A percentile compares a stretch with the other conserved stretches of the same genome.
Evolutionary conservation across 2,888 invertebrate species (phyloP).

Genomic region (Clunio marinus): DNA sequence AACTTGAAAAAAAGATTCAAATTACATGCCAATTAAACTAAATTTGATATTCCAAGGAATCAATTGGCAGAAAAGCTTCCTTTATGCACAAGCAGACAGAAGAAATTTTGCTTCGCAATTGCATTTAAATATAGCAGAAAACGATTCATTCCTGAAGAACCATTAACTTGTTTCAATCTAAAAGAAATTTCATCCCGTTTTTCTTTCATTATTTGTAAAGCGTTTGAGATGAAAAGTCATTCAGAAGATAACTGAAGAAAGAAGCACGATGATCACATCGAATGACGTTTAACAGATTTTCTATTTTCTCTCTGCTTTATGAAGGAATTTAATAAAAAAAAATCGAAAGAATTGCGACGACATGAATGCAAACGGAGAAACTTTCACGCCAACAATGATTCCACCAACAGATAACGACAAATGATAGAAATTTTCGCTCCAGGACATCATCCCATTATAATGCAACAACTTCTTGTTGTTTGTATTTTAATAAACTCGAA

Average conservation of each 20-base stretch:
- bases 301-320: too few relatives aligned
- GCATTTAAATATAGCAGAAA: too few relatives aligned
- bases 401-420: background rate
- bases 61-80: too few relatives aligned
- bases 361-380: background rate
- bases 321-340: background rate
- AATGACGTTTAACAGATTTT: background rate
- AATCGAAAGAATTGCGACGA: background rate
- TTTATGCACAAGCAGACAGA: too few relatives aligned
- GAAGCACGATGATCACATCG: background rate
- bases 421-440: background rate
- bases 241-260: background rate
- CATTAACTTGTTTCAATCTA: background rate
- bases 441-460: background rate
- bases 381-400: background rate
- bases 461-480: background rate
- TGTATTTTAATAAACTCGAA: slow-evolving; percentile 7
- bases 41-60: too few relatives aligned
- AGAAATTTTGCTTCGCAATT: too few relatives aligned
- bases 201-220: too few relatives aligned
- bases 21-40: too few relatives aligned
- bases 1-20: too few relatives aligned
- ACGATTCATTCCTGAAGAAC: too few relatives aligned
- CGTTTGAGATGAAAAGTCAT: background rate
- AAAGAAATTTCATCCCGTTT: background rate